Evolutionary conservation across 2,888 invertebrate species (phyloP), one percentile per base, ranked within the genome.

Genomic region (Drosophila subquinaria): DNA sequence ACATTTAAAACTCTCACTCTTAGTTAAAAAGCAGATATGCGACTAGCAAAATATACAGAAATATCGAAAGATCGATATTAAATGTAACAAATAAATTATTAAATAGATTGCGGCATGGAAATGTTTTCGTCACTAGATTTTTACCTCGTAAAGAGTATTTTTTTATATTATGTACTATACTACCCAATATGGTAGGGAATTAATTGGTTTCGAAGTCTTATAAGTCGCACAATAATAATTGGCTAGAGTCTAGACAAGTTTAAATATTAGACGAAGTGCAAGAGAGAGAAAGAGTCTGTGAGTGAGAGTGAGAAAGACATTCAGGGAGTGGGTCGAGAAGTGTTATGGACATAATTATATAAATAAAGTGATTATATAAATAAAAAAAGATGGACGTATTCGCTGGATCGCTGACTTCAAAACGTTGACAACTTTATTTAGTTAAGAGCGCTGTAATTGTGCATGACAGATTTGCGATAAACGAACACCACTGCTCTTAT

Each of bases 391-490:
- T 17, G 33, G 13, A n/a, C 20, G 30, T 2, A n/a, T 15, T 30
- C n/a, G n/a, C 27, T 23, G 6, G 13, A 45, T 51, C 9, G 10
- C 43, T 51, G 51, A 36, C 30, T 60, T 43, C 45, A 15, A 69
- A 65, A 64, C 67, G 81, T 30, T 70, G 23, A 30, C 53, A 35
- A 15, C 8, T 57, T 63, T 53, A 62, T 81, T 63, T 55, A 56
- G 40, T 42, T 60, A 64, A 79, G 68, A 74, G 71, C 38, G 42
- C 66, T 68, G 43, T 82, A 82, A 82, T 82, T 88, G 80, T 61
- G 66, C 79, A 55, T 82, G 59, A 66, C 62, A 62, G 88, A 82
- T 87, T n/a, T 1, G 55, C 48, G 71, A 69, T 84, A 82, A 84
- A 84, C 64, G 75, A 48, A 51, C 52, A 33, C 40, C 27, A 42